Evolutionary conservation across 1,140 invertebrate species (phyloP), one percentile per base, ranked within the genome.

Genomic region (Drosophila lowei): DNA sequence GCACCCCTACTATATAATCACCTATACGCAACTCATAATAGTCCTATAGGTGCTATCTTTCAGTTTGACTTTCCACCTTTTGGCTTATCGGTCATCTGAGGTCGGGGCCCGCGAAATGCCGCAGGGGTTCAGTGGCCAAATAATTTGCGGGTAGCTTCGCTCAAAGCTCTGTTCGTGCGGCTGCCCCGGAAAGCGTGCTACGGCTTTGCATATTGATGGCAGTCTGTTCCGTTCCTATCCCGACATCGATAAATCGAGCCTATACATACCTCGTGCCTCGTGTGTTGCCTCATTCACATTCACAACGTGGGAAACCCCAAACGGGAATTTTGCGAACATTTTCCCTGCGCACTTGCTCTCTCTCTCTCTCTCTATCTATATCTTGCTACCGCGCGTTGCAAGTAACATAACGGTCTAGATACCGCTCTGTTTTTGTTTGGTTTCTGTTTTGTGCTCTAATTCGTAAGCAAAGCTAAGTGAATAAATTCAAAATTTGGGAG

Each of bases 401-500:
- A 68, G 64, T 70, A 70, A 70, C 44, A 53, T 44, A 41, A 53
- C 65, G 64, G 64, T 65, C 71, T 74, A 74, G 71, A 74, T 85
- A 74, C 54, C 78, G 55, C 75, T 88, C 83, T 88, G 83, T 88
- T 88, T 88, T 88, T 86, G 83, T 88, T 88, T 54, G 78, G 61
- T 83, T 88, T 88, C 83, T 89, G 83, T 88, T 88, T 88, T 88
- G 83, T 88, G 83, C 78, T 88, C 83, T 89, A 88, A 79, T 88
- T 88, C 83, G 83, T 88, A 88, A 88, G 83, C 83, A 88, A 88
- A 88, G 83, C 83, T 88, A 88, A 88, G 57, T 75, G 78, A 89
- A 83, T 77, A 71, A 61, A 60, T 83, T 75, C 53, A 54, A 67
- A 65, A 67, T 75, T 74, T 46, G n/a, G 18, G 62, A 28, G 30